A percentile compares a stretch with the other conserved stretches of the same genome.
Evolutionary conservation across 2,797 vertebrate genomes (phyloP).

Genomic region (Tarsius wallacei): DNA sequence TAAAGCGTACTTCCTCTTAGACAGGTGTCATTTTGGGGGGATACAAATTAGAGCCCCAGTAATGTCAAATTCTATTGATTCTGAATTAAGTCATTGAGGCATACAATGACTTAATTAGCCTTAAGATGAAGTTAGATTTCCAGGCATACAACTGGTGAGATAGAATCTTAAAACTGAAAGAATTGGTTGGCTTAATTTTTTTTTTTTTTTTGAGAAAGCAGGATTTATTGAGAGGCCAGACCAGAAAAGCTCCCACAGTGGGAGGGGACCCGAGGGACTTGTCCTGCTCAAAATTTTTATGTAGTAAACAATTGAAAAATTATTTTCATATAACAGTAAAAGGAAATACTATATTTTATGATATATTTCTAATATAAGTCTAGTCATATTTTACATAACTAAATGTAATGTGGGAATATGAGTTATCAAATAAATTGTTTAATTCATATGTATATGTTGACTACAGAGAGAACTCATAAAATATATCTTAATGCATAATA

Average conservation of each 20-base stretch:
- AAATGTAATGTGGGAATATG: not conserved
- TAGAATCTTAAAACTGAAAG: not conserved
- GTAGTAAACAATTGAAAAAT: not conserved
- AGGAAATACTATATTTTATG: not conserved
- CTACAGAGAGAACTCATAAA: conserved; percentile 18
- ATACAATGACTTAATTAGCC: not conserved
- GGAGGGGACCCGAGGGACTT: too few relatives aligned
- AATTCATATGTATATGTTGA: not conserved
- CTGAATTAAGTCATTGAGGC: not conserved
- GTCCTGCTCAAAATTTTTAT: not conserved
- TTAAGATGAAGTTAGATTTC: not conserved
- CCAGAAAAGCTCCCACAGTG: too few relatives aligned
- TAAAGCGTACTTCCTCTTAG: not conserved
- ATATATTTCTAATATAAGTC: not conserved
- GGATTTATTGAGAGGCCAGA: too few relatives aligned
- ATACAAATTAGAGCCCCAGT: not conserved
- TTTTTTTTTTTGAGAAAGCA: too few relatives aligned
- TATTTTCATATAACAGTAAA: conserved; percentile 17
- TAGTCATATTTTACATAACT: not conserved
- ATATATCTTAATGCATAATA: not conserved
- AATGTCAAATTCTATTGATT: not conserved
- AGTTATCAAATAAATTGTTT: conserved; percentile 1
- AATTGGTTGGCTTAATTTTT: not conserved
- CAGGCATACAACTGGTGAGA: not conserved
- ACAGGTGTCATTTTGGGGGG: conserved; percentile 2